These are phyloP conservation scores for Azorinus chamasolen DNA, from an alignment of 2,888 invertebrate genomes.

Conservation along the genomic window DNA sequence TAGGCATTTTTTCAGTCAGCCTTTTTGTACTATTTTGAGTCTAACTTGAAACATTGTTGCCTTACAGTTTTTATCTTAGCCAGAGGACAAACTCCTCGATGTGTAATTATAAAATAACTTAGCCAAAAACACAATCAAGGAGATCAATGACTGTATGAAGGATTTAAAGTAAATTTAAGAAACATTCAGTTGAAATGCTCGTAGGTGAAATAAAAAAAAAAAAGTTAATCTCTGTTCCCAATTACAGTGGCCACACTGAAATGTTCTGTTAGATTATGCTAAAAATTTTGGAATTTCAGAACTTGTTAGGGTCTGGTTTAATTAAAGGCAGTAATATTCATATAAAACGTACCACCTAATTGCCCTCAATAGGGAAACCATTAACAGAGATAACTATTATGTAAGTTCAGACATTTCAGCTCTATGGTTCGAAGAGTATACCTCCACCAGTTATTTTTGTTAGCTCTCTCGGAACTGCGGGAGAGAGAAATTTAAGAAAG, in stretches of 20 bases:
- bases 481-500: constrained; percentile 46
- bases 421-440: constrained; percentile 15
- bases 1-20: too few species aligned
- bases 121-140: too few species aligned
- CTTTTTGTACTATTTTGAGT: too few species aligned
- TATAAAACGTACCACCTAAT: constrained; percentile 52
- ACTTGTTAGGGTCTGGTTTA: constrained; percentile 44
- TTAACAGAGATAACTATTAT: constrained; percentile 45
- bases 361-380: constrained; percentile 34
- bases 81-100: too few species aligned
- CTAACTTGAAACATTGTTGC: too few species aligned
- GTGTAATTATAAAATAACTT: too few species aligned
- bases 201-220: too few species aligned
- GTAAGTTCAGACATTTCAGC: constrained; percentile 28
- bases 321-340: constrained; percentile 59
- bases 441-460: constrained; percentile 34
- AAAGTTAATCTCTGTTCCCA: not conserved
- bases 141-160: too few species aligned
- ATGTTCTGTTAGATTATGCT: constrained; percentile 27
- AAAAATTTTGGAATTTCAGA: constrained; percentile 26
- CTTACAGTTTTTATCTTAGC: too few species aligned
- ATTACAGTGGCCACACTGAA: not conserved
- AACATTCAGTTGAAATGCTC: too few species aligned
- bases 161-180: too few species aligned
- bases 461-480: constrained; percentile 37